phyloP scores from a whole-genome alignment of 1,140 invertebrate genomes.

The Drosophila micromelanica region DNA sequence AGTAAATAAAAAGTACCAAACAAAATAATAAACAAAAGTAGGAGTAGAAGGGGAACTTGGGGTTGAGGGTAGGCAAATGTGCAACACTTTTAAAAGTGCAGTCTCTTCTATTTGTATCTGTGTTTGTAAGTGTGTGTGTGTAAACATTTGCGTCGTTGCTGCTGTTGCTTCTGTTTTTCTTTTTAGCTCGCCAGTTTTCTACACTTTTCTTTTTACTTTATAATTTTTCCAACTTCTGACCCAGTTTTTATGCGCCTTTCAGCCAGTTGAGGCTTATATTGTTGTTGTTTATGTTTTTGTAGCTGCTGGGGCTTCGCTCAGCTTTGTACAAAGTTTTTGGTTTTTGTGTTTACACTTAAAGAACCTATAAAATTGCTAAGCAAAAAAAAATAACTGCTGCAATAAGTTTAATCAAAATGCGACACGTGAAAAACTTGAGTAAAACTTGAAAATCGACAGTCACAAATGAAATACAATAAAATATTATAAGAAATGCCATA shows the following conservation, averaged over 20 bases:
- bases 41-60: background rate
- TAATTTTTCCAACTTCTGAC: slow-evolving; percentile 81
- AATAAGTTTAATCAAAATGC: slow-evolving; percentile 19
- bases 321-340: slow-evolving; percentile 17
- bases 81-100: slow-evolving; percentile 31
- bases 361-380: background rate
- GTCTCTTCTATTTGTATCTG: slow-evolving; percentile 20
- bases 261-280: slow-evolving; percentile 12
- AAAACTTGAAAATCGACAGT: slow-evolving; percentile 19
- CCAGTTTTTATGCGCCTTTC: slow-evolving; percentile 51
- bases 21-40: slow-evolving; percentile 65
- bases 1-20: slow-evolving; percentile 59
- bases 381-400: background rate
- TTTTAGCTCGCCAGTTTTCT: slow-evolving; percentile 61
- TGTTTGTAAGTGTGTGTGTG: slow-evolving; percentile 26
- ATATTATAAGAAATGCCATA: slow-evolving; percentile 30
- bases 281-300: slow-evolving; percentile 23
- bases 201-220: slow-evolving; percentile 75
- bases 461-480: slow-evolving; percentile 21
- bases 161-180: slow-evolving; percentile 45
- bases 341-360: slow-evolving; percentile 25
- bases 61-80: slow-evolving; percentile 11
- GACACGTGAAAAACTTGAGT: slow-evolving; percentile 19
- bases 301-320: slow-evolving; percentile 3
- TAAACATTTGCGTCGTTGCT: slow-evolving; percentile 55